Base-by-base conservation (phyloP, 2,797 vertebrate species). In the Pseudochromis fuscus region DNA sequence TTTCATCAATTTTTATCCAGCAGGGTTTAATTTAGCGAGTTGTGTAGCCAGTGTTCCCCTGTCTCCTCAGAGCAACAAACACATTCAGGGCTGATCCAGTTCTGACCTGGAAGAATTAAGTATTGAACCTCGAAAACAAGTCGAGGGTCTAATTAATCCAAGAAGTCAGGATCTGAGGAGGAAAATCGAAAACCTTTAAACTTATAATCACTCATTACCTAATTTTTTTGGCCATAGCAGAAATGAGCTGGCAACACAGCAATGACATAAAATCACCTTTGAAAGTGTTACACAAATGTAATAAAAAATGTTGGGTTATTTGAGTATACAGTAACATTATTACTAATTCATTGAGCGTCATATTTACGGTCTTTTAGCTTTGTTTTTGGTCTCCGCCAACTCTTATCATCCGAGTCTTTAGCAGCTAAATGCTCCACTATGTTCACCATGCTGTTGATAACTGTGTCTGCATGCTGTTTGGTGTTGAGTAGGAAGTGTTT, bases 101-200 rank as follows among this genome's bases (percentile, higher is more conserved):
- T 53, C 38, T 50, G 12, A 62, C 7, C 33, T 49, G 42, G n/a
- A 72, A 53, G 11, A 81, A 74, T 65, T 66, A 35, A 73, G 46
- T 71, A 64, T 67, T 63, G 45, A 75, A 67, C 38, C 13, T 25
- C 3, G 21, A 11, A 5, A 48, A 33, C 30, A 63, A 65, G 31
- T 42, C 10, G 5, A 8, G 7, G n/a, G 23, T 80, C 27, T 74
- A 69, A 73, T 81, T 64, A 79, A 77, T 75, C 25, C 24, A 67
- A 67, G n/a, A 30, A 51, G 56, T 46, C 0, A 33, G 7, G 8
- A 21, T 66, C 3, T 15, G 18, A 27, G 28, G 31, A 21, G 23
- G 72, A 28, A 56, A 35, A 13, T 56, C 1, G 19, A 68, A 62
- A 49, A 50, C 3, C 31, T 23, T 37, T 9, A 4, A 70, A 49